Evolutionary conservation across 1,140 invertebrate species (phyloP).

Genomic region (Lamellibrachia luymesi): DNA sequence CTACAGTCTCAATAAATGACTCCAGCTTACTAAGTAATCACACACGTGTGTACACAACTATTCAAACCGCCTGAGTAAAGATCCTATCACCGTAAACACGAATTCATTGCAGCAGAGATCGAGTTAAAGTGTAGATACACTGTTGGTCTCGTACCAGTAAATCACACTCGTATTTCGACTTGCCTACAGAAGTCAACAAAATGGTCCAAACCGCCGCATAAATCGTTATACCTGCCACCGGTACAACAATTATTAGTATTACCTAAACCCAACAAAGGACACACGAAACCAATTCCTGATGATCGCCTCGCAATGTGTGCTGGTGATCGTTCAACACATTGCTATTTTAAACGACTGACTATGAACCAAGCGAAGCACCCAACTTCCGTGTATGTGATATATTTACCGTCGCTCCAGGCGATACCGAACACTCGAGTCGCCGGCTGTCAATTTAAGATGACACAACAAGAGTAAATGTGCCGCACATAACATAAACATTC

Average conservation of each 20-base stretch:
- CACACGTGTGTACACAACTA: background rate
- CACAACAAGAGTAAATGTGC: background rate
- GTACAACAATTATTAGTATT: background rate
- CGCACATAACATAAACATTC: too few relatives aligned
- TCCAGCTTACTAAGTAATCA: background rate
- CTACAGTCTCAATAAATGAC: too few relatives aligned
- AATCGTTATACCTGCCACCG: background rate
- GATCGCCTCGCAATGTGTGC: background rate
- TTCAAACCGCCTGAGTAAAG: too few relatives aligned
- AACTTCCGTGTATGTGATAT: conserved; percentile 18
- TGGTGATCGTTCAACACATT: background rate
- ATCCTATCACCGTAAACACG: too few relatives aligned
- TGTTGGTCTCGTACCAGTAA: background rate
- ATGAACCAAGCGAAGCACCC: conserved; percentile 14
- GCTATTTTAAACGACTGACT: background rate
- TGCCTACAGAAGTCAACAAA: background rate
- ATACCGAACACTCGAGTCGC: background rate
- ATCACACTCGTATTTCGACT: background rate
- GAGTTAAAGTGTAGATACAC: too few relatives aligned
- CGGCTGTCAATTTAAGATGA: background rate
- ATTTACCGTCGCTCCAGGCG: background rate
- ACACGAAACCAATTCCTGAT: background rate
- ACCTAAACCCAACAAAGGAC: background rate
- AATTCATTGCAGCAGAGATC: too few relatives aligned
- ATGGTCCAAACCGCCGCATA: background rate